Conservation (phyloP, 2,113 vertebrate species). For the Addax nasomaculatus region DNA sequence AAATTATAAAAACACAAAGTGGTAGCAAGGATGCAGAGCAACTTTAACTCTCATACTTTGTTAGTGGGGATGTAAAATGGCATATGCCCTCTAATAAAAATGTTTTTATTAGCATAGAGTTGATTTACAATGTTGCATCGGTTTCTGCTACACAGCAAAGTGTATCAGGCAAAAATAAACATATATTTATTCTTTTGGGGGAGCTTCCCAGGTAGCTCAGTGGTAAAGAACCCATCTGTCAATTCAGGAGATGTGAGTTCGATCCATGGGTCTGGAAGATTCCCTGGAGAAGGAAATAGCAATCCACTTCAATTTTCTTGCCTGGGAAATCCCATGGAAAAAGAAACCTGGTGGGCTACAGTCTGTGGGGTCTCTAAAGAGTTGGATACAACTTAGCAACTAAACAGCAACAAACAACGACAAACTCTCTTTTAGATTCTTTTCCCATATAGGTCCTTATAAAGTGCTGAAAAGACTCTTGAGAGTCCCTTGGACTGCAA, state of each 20-base stretch:
- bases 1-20: neutral
- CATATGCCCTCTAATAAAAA: neutral
- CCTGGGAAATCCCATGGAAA: neutral
- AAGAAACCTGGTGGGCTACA: neutral
- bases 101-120: neutral
- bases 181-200: neutral
- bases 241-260: neutral
- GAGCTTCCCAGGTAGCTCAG: neutral
- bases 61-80: neutral
- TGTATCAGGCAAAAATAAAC: neutral
- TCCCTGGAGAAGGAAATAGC: neutral
- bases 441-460: neutral
- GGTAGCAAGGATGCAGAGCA: neutral
- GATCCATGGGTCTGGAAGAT: neutral
- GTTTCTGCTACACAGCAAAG: neutral
- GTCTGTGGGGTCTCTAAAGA: neutral
- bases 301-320: neutral
- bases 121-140: neutral
- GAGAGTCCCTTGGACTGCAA: too few species aligned
- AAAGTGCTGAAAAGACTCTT: neutral
- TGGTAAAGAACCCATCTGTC: neutral
- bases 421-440: neutral
- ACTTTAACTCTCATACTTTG: neutral
- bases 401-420: neutral
- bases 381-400: neutral